Base-by-base conservation (phyloP, 2,797 vertebrate genomes). In the Sebastes minor region DNA sequence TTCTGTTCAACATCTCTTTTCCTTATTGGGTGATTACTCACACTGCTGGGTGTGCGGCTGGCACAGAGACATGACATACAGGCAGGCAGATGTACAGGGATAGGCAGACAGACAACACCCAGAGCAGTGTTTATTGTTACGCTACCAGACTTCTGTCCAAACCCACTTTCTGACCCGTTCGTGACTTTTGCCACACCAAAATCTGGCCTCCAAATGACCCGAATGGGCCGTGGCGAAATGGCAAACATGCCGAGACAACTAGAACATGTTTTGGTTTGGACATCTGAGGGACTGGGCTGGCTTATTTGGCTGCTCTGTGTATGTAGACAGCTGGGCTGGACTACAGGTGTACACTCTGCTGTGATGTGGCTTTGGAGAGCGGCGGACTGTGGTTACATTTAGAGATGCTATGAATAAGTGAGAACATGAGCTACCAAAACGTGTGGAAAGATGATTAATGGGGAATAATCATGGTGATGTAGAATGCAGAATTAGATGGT, bases 171-270 rank as follows among this genome's bases (percentile, higher is more conserved):
- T 93, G 93, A 93, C 92, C 91, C 11, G 20, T 74, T 84, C 60
- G 6, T 89, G 91, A 93, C 89, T 92, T 90, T 88, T 9, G 64
- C 80, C 75, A 82, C 84, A 66, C 92, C 85, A 87, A 90, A 93
- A 92, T 92, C 91, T 94, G 93, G 93, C 91, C 94, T 93, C 86
- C 91, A 94, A 94, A 93, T 94, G 94, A 95, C 93, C 94, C 20
- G 88, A 83, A 69, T 87, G 89, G 81, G 88, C 86, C 52, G n/a
- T 78, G 77, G 83, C 76, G 25, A 86, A 87, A 88, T 88, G 90
- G 89, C 90, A 91, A 91, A 92, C 91, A 92, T 90, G 71, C 92
- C 90, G 76, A 92, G 92, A 92, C 91, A 86, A 88, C 86, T 90
- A 91, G 91, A 93, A 89, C 82, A 92, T 91, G 90, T 92, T 94